A percentile compares a stretch with the other conserved stretches of the same genome.
phyloP scores from a whole-genome alignment of 1,140 invertebrate genomes.

The Daktulosphaira vitifoliae region DNA sequence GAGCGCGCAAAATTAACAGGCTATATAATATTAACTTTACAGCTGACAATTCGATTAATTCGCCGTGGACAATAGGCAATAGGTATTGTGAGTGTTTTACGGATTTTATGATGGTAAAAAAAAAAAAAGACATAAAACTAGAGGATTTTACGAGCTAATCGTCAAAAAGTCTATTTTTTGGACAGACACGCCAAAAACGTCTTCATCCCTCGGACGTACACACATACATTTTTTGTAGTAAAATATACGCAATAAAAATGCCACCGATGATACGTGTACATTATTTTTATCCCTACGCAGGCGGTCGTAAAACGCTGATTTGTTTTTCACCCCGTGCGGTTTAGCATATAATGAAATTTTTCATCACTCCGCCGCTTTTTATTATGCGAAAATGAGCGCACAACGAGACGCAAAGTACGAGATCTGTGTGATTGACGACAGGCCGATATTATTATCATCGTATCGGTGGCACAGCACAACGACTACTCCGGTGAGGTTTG shows the following conservation, averaged over 20 bases:
- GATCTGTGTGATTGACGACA: conserved; percentile 12
- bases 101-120: conserved; percentile 22
- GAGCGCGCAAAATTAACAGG: no score
- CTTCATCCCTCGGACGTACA: not conserved
- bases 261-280: conserved; percentile 14
- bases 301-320: conserved; percentile 21
- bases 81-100: not conserved
- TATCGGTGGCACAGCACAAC: no score
- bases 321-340: conserved; percentile 17
- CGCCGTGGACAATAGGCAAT: no score
- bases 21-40: no score
- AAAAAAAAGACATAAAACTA: not conserved
- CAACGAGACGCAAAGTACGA: not conserved
- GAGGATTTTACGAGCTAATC: conserved; percentile 27
- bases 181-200: conserved; percentile 3
- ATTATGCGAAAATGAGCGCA: conserved; percentile 18
- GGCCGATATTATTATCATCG: conserved; percentile 14
- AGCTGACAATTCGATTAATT: no score
- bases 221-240: not conserved
- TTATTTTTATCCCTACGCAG: not conserved
- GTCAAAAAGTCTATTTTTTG: conserved; percentile 18
- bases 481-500: no score
- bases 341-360: conserved; percentile 22
- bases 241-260: conserved; percentile 9
- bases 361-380: conserved; percentile 1